A percentile compares a stretch with the other conserved stretches of the same genome.
Conservation (phyloP, 2,797 vertebrate species). For the Oceanodroma leucorhoa region DNA sequence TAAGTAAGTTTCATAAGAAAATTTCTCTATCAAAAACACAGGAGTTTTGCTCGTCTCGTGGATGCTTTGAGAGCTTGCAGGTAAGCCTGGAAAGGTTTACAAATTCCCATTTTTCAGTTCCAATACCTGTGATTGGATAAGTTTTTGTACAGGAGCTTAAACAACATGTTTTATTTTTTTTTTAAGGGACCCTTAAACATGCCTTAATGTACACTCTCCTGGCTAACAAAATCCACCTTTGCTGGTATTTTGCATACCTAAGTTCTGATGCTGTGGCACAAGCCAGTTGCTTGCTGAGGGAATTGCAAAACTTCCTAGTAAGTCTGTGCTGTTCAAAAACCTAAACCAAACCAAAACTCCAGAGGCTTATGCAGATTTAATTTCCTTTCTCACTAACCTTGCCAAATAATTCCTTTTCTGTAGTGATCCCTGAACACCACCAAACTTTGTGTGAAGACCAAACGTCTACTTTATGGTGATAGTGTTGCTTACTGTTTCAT, state of each 20-base stretch:
- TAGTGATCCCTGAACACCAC: not conserved
- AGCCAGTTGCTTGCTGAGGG: not conserved
- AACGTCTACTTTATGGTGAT: not conserved
- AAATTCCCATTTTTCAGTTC: not conserved
- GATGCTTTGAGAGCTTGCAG: not conserved
- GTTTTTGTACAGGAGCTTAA: not conserved
- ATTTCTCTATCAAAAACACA: not conserved
- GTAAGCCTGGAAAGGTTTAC: not conserved
- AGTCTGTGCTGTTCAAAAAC: not conserved
- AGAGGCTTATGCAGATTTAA: not conserved
- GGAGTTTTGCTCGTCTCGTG: not conserved
- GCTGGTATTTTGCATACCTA: not conserved
- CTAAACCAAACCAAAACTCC: not conserved
- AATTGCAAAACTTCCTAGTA: not conserved
- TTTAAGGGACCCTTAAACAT: not conserved
- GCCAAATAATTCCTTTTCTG: not conserved
- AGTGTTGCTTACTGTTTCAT: not conserved
- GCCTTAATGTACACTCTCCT: not conserved
- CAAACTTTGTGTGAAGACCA: not conserved
- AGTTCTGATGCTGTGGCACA: not conserved
- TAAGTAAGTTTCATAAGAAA: not conserved
- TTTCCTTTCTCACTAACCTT: not conserved
- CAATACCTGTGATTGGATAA: not conserved
- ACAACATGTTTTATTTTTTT: not conserved
- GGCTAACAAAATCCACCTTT: not conserved